Base-by-base conservation (phyloP, 2,113 vertebrate genomes). In the Isichthys henryi region DNA sequence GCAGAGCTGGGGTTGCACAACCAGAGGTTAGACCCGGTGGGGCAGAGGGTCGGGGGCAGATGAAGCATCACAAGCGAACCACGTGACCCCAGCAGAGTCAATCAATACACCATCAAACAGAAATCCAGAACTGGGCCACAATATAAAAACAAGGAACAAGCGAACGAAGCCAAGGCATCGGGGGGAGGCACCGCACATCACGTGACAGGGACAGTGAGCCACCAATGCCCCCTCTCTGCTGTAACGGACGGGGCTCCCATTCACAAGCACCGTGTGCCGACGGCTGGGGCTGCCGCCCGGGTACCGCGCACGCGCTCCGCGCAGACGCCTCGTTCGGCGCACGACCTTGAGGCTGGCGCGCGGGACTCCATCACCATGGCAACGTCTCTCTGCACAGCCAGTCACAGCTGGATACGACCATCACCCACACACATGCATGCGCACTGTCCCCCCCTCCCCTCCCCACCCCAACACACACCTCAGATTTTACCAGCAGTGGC, bases 311-410 rank as follows among this genome's bases (percentile, higher is more conserved):
- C 50, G 21, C 87, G 91, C 90, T 92, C 90, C 43, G 77, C 86
- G 88, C 89, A 86, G 84, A 27, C 84, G n/a, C 10, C 23, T 86
- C 90, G 56, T 87, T 66, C 89, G 74, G 90, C 52, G 46, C 91
- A 89, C 91, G 94, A 95, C 94, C 94, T 95, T 94, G 93, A 95
- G 87, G 90, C 90, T 89, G 90, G 90, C 90, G 77, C 88, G 86
- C 90, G 89, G 89, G 89, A 91, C 87, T 83, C 89, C 87, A 91
- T 92, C 49, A 90, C 90, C 91, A 94, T 92, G 90, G 92, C 91
- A 94, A 92, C 93, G 89, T 92, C 80, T 87, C 90, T 91, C 92
- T 91, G 91, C 89, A 93, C 90, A 88, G 91, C 90, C 92, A 91
- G 89, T 90, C 90, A 89, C 91, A 93, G 92, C 92, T 93, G 92